phyloP scores from a whole-genome alignment of 2,888 invertebrate genomes.

The Papilio elwesi region DNA sequence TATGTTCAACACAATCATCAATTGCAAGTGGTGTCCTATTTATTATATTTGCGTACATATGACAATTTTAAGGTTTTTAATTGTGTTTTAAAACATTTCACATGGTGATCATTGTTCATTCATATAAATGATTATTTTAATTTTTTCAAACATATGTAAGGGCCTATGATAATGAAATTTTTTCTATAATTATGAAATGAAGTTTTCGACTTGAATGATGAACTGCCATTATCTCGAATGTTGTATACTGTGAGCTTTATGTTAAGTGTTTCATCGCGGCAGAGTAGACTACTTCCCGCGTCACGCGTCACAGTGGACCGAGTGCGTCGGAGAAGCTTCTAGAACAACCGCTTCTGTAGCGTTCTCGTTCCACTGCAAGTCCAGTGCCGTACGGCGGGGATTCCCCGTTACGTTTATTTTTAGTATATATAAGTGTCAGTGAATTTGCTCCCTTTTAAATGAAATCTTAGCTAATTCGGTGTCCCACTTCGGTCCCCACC shows the following conservation, averaged over 20 bases:
- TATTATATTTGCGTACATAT: slow-evolving; percentile 16
- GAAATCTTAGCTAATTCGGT: slow-evolving; percentile 45
- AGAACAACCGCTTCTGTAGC: slow-evolving; percentile 33
- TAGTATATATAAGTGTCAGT: slow-evolving; percentile 54
- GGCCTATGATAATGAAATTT: slow-evolving; percentile 13
- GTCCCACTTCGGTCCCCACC: slow-evolving; percentile 56
- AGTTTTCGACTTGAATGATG: slow-evolving; percentile 57
- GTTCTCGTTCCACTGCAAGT: slow-evolving; percentile 73
- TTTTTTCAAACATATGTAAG: slow-evolving; percentile 1
- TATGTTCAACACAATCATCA: slow-evolving; percentile 14
- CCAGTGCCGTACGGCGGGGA: slow-evolving; percentile 58
- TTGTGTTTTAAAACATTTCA: slow-evolving; percentile 17
- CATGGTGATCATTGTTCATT: slow-evolving; percentile 36
- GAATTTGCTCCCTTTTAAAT: slow-evolving; percentile 45
- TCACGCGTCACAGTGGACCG: slow-evolving; percentile 72
- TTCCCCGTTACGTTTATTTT: slow-evolving; percentile 48
- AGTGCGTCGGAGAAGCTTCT: slow-evolving; percentile 51
- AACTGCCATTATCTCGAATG: slow-evolving; percentile 77
- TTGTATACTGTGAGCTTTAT: slow-evolving; percentile 66
- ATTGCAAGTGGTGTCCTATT: slow-evolving; percentile 17
- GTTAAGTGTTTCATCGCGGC: slow-evolving; percentile 68
- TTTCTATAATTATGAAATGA: slow-evolving; percentile 32
- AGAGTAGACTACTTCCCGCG: slow-evolving; percentile 75
- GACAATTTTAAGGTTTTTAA: slow-evolving; percentile 16
- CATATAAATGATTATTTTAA: slow-evolving; percentile 35